Conservation (phyloP, 1,140 invertebrate genomes). For the Wasmannia auropunctata region DNA sequence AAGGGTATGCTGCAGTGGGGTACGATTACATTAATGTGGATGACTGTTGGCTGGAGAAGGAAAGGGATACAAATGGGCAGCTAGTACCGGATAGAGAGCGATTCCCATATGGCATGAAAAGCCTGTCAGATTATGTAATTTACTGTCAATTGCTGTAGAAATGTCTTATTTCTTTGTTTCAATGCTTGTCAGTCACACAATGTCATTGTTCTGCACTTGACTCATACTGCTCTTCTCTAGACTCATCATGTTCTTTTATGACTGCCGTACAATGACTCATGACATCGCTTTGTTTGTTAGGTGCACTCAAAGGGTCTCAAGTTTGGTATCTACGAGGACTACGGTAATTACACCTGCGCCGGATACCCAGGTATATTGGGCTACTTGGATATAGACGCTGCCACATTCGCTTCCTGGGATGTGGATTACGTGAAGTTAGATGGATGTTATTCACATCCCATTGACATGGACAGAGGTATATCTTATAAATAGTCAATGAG, state of each 20-base stretch:
- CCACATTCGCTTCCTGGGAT: constrained; percentile 98
- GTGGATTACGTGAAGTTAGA: constrained; percentile 99
- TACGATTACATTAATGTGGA: constrained; percentile 98
- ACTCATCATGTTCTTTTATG: neutral
- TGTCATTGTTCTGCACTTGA: neutral
- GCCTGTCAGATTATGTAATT: constrained; percentile 95
- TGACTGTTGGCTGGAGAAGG: constrained; percentile 97
- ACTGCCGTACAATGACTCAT: neutral
- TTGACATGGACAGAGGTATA: constrained; percentile 92
- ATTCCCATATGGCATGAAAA: constrained; percentile 97
- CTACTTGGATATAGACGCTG: constrained; percentile 93
- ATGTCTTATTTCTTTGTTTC: neutral
- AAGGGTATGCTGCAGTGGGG: constrained; percentile 95
- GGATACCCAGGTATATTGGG: constrained; percentile 97
- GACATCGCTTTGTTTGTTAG: constrained; percentile 85
- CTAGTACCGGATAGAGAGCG: constrained; percentile 94
- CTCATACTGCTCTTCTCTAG: neutral
- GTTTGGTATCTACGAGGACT: constrained; percentile 99
- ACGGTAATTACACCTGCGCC: constrained; percentile 97
- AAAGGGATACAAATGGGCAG: constrained; percentile 90
- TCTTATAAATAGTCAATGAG: constrained; percentile 6
- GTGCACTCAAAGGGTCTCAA: constrained; percentile 97
- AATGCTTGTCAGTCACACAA: neutral
- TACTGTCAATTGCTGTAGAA: neutral
- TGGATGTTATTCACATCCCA: constrained; percentile 95